Evolutionary conservation across 2,113 vertebrate species (phyloP), one percentile per base, ranked within the genome.

Genomic region (Gorsachius goisagi): DNA sequence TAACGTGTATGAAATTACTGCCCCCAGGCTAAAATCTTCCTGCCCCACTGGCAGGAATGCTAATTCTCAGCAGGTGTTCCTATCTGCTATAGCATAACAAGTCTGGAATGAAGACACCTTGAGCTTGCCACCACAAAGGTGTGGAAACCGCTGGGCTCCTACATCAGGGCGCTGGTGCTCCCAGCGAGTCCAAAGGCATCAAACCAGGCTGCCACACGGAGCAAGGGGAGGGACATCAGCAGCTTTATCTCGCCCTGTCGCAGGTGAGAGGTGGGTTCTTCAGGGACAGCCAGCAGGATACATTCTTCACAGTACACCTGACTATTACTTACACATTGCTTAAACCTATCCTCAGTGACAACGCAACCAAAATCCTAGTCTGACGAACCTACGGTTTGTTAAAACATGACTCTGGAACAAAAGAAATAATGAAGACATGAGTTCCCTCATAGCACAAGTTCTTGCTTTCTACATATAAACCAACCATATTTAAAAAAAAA

Each of bases 261-360:
- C 39, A 73, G 76, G 74, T n/a, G 27, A 75, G 63, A 20, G 15
- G 2, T 58, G 66, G 50, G 88, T 71, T 73, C 77, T 85, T 63
- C 64, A 44, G 52, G 33, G 30, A 63, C 49, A 96, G 28, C 71
- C 60, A 87, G 69, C 5, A 95, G 74, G 92, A 79, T 33, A 84
- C 24, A 50, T 52, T 91, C 90, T 88, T 97, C 92, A 92, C 88
- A 95, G 92, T 95, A 95, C 72, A 79, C 73, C 71, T n/a, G 63
- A 58, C 30, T 69, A 71, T 15, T 92, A 71, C 35, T 79, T 85
- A 94, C 84, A 89, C 49, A 30, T 59, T 71, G 73, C 74, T 93
- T 77, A 68, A 96, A 95, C 76, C 72, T 58, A 35, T 82, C 66
- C 56, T 88, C 85, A 85, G 81, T 62, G 64, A 68, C 33, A 89